Conservation (phyloP, 2,113 vertebrate genomes). For the Uria lomvia region DNA sequence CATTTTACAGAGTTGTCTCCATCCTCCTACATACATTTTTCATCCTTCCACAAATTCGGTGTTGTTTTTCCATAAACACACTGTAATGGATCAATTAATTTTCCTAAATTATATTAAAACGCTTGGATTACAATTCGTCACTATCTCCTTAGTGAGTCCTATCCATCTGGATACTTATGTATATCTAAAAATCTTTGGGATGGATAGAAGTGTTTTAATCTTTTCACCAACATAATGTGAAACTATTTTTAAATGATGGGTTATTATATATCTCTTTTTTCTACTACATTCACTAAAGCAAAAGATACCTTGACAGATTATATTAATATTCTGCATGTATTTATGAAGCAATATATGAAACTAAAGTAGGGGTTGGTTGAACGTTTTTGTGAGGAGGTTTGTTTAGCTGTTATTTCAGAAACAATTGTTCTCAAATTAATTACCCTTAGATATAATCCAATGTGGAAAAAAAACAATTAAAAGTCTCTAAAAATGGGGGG, state of each 20-base stretch:
- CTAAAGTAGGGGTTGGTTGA: neutral
- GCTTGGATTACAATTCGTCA: neutral
- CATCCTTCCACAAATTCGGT: neutral
- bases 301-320: neutral
- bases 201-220: neutral
- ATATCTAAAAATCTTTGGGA: neutral
- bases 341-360: neutral
- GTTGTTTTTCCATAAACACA: neutral
- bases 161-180: neutral
- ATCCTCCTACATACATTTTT: neutral
- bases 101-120: neutral
- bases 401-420: neutral
- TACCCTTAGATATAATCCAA: neutral
- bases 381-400: neutral
- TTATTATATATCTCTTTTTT: neutral
- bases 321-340: neutral
- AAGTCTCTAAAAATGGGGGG: neutral
- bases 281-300: neutral
- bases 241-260: neutral
- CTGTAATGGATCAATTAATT: conserved; percentile 13
- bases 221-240: conserved; percentile 6
- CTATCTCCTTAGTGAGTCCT: neutral
- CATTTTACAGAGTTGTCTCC: neutral
- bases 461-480: neutral
- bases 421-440: neutral